These are phyloP conservation scores for Troilus luridus DNA, from an alignment of 2,888 invertebrate species.

Conservation along the genomic window DNA sequence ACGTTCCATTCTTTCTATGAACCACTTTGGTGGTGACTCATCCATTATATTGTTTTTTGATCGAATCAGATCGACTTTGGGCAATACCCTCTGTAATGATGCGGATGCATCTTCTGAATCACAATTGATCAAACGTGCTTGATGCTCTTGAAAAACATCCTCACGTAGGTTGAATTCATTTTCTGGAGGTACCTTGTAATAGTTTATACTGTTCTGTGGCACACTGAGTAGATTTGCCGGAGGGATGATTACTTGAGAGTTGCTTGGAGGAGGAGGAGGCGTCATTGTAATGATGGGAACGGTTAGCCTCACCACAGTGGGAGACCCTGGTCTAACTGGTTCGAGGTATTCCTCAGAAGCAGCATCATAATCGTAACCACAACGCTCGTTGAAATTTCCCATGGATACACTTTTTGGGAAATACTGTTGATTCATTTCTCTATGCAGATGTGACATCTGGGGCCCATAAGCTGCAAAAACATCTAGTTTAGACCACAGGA, in stretches of 20 bases:
- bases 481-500: constrained; percentile 22
- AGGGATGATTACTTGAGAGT: constrained; percentile 60
- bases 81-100: constrained; percentile 53
- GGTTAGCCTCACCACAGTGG: constrained; percentile 62
- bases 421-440: constrained; percentile 46
- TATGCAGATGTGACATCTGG: constrained; percentile 53
- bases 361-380: constrained; percentile 46
- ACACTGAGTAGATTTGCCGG: constrained; percentile 64
- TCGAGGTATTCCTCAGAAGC: constrained; percentile 60
- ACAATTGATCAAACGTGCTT: constrained; percentile 66
- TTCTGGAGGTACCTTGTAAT: constrained; percentile 66
- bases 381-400: constrained; percentile 61
- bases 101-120: constrained; percentile 66
- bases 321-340: constrained; percentile 62
- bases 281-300: constrained; percentile 62
- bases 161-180: constrained; percentile 65
- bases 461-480: constrained; percentile 57
- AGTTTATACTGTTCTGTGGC: constrained; percentile 64
- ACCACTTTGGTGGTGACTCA: constrained; percentile 62
- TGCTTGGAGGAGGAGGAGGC: constrained; percentile 61
- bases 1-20: constrained; percentile 60
- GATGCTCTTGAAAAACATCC: constrained; percentile 67
- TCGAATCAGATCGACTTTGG: constrained; percentile 59
- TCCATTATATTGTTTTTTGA: constrained; percentile 53
- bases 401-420: constrained; percentile 62